Base-by-base conservation (phyloP, 2,888 invertebrate genomes). In the Bhutanitis thaidina region DNA sequence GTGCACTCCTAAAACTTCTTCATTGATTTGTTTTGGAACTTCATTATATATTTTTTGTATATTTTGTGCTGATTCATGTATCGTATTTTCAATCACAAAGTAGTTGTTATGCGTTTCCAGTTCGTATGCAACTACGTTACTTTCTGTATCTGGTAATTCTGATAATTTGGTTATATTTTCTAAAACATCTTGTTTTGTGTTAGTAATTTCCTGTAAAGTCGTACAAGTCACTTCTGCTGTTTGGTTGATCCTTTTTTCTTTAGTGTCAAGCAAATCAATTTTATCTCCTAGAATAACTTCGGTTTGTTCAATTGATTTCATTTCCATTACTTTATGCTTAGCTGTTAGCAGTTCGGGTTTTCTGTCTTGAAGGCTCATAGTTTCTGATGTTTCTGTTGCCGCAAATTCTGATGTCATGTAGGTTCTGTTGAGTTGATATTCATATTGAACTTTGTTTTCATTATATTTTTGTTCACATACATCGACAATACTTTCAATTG, bases 21-120 rank as follows among this genome's bases (percentile, higher is more conserved):
- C 65, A 12, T 69, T 72, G 0, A 90, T 84, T 39, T 70, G 73
- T 67, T 88, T 88, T 38, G 68, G 62, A 10, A 35, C 5, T 43
- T 71, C 66, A n/a, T 85, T 81, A 57, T 73, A 74, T 20, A 75
- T 60, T 7, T 74, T 67, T 49, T 59, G 59, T 20, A 91, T 81
- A 49, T 75, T 57, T 39, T 77, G 77, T 61, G 90, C 80, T 54
- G 77, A 77, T 61, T 92, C 91, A 3, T 87, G 85, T 20, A 67
- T 48, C 13, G 76, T 37, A 49, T 76, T 73, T 69, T 86, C 79
- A 14, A 64, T 62, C 8, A 79, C 70, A 25, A 62, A 62, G 54
- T 69, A 82, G 36, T 72, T 76, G 57, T 74, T 73, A 52, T 73
- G 65, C 10, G 75, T 62, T 66, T 78, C 74, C 35, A 85, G 34